Percentiles rank a stretch among this genome's conserved stretches.
Evolutionary conservation across 1,140 invertebrate genomes (phyloP).

Genomic region (Semibalanus balanoides): DNA sequence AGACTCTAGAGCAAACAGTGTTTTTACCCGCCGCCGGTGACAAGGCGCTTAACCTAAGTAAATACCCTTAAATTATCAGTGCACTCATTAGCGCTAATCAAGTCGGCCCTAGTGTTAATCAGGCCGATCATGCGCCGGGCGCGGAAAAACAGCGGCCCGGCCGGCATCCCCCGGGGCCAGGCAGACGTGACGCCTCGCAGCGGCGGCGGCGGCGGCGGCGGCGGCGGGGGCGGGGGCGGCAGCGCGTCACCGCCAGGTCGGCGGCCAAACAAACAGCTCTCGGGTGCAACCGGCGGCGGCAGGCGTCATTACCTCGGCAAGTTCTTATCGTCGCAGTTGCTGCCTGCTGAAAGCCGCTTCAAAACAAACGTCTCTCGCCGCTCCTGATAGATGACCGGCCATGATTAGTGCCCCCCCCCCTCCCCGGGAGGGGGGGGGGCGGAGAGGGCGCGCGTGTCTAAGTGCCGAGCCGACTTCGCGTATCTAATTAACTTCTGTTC

Average conservation of each 20-base stretch:
- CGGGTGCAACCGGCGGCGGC: background rate
- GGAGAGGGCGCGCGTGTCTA: background rate
- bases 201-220: no score
- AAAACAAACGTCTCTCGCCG: background rate
- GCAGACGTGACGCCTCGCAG: no score
- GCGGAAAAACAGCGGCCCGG: background rate
- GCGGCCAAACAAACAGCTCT: background rate
- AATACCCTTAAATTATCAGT: conserved; percentile 1
- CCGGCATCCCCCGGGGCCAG: background rate
- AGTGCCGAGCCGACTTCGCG: background rate
- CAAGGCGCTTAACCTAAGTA: background rate
- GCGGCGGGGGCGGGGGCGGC: no score
- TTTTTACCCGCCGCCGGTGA: background rate
- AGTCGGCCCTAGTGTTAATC: background rate
- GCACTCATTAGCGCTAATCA: background rate
- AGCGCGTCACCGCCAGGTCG: background rate
- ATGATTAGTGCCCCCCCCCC: background rate
- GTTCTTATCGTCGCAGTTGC: background rate
- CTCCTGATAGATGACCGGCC: background rate
- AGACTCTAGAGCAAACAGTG: background rate
- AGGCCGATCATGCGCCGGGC: background rate
- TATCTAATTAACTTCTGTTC: conserved; percentile 2
- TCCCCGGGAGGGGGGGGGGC: no score
- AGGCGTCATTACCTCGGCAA: background rate
- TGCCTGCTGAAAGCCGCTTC: background rate